Conservation (phyloP, 2,888 invertebrate species). For the Caenorhabditis macrosperma region DNA sequence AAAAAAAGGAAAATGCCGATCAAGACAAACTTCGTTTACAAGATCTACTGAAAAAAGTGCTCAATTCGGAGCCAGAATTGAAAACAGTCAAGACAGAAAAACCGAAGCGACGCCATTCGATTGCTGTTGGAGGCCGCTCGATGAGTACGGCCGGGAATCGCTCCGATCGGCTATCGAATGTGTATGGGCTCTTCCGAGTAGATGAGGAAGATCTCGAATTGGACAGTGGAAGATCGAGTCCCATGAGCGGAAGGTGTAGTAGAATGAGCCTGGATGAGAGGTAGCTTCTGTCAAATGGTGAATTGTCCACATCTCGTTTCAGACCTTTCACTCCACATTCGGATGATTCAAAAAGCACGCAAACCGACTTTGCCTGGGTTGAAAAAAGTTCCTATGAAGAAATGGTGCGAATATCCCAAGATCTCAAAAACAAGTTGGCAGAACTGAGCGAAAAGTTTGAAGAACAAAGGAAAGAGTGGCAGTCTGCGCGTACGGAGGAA, state of each 20-base stretch:
- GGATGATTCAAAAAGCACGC: not conserved
- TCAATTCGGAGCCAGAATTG: slow-evolving; percentile 11
- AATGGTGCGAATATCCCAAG: too few species aligned
- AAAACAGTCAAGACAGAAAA: not conserved
- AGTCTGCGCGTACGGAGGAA: too few species aligned
- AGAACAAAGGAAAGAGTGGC: too few species aligned
- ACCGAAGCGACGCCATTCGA: slow-evolving; percentile 4
- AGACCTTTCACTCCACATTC: not conserved
- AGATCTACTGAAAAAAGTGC: slow-evolving; percentile 6
- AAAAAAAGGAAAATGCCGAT: slow-evolving; percentile 2
- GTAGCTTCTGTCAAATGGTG: too few species aligned
- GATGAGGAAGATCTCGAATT: not conserved
- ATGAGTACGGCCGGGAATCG: not conserved
- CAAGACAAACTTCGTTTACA: slow-evolving; percentile 3
- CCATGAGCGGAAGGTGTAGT: too few species aligned
- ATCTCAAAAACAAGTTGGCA: not conserved
- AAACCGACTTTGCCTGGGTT: not conserved
- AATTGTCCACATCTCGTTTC: too few species aligned
- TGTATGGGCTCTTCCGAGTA: not conserved
- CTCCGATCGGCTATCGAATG: not conserved
- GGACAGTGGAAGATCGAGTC: slow-evolving; percentile 2
- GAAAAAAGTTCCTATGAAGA: too few species aligned
- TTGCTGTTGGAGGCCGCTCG: not conserved
- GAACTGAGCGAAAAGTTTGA: too few species aligned
- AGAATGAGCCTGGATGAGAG: not conserved